A percentile compares a stretch with the other conserved stretches of the same genome.
Conservation (phyloP, 35 echinoderm and acorn worm genomes). For the Amphiura filiformis region DNA sequence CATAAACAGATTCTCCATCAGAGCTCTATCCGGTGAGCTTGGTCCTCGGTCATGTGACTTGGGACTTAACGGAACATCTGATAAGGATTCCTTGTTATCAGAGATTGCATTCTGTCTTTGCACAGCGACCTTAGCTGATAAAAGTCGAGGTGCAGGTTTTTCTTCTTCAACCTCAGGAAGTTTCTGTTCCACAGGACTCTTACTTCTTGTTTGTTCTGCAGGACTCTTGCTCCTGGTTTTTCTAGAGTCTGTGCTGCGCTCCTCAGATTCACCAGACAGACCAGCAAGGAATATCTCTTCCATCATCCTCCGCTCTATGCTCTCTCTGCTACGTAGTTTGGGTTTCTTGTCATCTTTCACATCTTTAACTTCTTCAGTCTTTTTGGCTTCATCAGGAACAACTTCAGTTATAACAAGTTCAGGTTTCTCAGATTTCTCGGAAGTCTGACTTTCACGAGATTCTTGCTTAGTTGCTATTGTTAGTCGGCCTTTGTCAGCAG, state of each 20-base stretch:
- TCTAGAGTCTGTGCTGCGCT: neutral
- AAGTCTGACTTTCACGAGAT: neutral
- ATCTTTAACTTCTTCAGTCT: neutral
- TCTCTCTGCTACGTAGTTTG: neutral
- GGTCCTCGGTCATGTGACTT: neutral
- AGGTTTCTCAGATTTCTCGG: neutral
- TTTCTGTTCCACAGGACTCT: neutral
- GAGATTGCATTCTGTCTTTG: neutral
- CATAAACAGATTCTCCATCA: neutral
- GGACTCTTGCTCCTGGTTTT: neutral
- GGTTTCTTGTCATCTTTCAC: neutral
- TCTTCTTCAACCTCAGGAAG: neutral
- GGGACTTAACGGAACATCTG: neutral
- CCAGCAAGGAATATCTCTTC: conserved; percentile 64
- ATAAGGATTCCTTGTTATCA: neutral
- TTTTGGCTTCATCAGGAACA: neutral
- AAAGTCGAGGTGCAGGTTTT: neutral
- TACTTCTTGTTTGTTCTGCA: neutral
- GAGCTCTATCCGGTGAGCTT: neutral
- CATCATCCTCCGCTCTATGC: conserved; percentile 55
- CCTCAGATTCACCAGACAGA: conserved; percentile 21
- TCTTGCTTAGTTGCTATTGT: neutral
- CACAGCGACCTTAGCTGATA: neutral
- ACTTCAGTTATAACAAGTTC: conserved; percentile 5
- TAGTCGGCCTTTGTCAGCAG: neutral